Evolutionary conservation across 2,888 invertebrate genomes (phyloP).

Genomic region (Alitta virens): DNA sequence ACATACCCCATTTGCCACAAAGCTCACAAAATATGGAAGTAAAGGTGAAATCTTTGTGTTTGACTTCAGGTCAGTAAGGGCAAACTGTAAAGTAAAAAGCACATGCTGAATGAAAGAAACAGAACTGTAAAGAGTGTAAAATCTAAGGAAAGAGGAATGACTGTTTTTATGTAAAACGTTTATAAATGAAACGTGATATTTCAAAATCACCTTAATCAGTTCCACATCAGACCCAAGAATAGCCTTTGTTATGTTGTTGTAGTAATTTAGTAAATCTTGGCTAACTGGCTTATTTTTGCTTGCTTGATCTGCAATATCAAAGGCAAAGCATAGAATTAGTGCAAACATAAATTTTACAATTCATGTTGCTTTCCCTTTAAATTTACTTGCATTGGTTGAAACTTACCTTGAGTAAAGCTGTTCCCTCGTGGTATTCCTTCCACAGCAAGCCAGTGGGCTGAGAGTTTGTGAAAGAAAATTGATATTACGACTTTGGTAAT

Average conservation of each 20-base stretch:
- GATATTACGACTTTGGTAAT: too few species aligned
- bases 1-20: slow-evolving; percentile 55
- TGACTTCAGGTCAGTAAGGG: slow-evolving; percentile 45
- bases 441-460: slow-evolving; percentile 54
- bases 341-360: too few species aligned
- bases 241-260: slow-evolving; percentile 52
- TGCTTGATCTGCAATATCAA: background rate
- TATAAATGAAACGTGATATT: too few species aligned
- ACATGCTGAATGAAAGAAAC: slow-evolving; percentile 1
- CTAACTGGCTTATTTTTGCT: too few species aligned
- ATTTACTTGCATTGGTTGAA: too few species aligned
- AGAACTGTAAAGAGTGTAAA: too few species aligned
- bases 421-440: slow-evolving; percentile 47
- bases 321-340: too few species aligned
- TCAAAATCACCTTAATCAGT: slow-evolving; percentile 46
- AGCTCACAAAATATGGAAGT: slow-evolving; percentile 54
- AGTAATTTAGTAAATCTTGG: slow-evolving; percentile 44
- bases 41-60: slow-evolving; percentile 52
- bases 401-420: too few species aligned
- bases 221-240: slow-evolving; percentile 48
- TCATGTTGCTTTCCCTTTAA: too few species aligned
- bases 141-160: too few species aligned
- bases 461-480: too few species aligned
- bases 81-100: slow-evolving; percentile 44
- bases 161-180: too few species aligned